These are phyloP conservation scores for Scolopax mira DNA, from an alignment of 2,113 vertebrate genomes.

Conservation along the genomic window DNA sequence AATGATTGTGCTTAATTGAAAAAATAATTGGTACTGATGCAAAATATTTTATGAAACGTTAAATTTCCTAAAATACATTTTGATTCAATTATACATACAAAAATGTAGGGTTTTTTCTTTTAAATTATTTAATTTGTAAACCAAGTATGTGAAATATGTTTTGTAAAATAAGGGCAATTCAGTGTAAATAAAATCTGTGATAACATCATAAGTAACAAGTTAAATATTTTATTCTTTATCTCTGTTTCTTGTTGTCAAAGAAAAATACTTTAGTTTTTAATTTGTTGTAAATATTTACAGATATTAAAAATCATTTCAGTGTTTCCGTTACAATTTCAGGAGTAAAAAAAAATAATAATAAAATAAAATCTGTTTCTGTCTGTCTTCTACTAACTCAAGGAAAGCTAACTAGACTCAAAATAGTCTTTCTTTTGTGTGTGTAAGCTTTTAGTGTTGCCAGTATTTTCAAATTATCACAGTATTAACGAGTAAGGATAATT, in stretches of 20 bases:
- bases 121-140: constrained; percentile 48
- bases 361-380: background rate
- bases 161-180: constrained; percentile 59
- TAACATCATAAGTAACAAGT: constrained; percentile 14
- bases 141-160: constrained; percentile 29
- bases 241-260: background rate
- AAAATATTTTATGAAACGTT: background rate
- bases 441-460: background rate
- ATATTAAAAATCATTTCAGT: background rate
- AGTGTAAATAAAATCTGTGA: constrained; percentile 36
- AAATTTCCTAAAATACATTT: background rate
- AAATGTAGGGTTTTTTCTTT: background rate
- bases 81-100: background rate
- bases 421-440: background rate
- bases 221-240: constrained; percentile 38
- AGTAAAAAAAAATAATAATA: background rate
- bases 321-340: background rate
- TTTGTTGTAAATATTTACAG: background rate
- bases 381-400: background rate
- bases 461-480: background rate
- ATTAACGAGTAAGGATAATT: background rate
- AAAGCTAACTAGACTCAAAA: background rate
- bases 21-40: background rate
- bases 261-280: background rate
- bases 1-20: background rate